Conservation (phyloP, 1,140 invertebrate genomes). For the Psilanteris sp. region DNA sequence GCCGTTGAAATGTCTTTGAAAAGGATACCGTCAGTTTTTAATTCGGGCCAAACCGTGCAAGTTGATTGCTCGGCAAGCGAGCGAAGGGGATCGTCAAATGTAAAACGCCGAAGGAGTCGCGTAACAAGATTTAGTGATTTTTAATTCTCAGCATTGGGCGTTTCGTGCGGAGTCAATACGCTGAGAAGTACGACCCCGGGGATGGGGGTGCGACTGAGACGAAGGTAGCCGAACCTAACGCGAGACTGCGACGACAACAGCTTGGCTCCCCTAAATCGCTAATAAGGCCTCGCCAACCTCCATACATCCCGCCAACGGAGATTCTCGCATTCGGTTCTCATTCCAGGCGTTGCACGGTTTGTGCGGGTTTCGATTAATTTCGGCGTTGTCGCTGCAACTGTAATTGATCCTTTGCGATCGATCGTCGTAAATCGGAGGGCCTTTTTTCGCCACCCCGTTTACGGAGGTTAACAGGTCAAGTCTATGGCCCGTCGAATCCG, state of each 20-base stretch:
- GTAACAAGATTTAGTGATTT: conserved; percentile 77
- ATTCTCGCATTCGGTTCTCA: conserved; percentile 73
- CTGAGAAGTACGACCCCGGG: conserved; percentile 18
- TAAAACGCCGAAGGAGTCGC: conserved; percentile 56
- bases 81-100: conserved; percentile 43
- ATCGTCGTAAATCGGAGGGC: conserved; percentile 51
- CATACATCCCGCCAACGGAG: conserved; percentile 73
- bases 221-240: conserved; percentile 5
- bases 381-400: conserved; percentile 50
- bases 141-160: conserved; percentile 71
- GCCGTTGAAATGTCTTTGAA: conserved; percentile 17
- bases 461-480: no score
- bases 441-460: no score
- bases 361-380: conserved; percentile 64
- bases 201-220: conserved; percentile 8
- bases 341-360: conserved; percentile 64
- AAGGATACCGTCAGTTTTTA: conserved; percentile 44
- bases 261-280: conserved; percentile 72
- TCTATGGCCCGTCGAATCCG: no score
- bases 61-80: conserved; percentile 51
- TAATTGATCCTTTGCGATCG: conserved; percentile 57
- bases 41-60: conserved; percentile 51
- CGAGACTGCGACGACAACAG: conserved; percentile 33
- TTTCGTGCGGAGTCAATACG: conserved; percentile 64
- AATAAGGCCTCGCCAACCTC: conserved; percentile 75